Base-by-base conservation (phyloP, 2,113 vertebrate genomes). In the Corythornis cristatus region DNA sequence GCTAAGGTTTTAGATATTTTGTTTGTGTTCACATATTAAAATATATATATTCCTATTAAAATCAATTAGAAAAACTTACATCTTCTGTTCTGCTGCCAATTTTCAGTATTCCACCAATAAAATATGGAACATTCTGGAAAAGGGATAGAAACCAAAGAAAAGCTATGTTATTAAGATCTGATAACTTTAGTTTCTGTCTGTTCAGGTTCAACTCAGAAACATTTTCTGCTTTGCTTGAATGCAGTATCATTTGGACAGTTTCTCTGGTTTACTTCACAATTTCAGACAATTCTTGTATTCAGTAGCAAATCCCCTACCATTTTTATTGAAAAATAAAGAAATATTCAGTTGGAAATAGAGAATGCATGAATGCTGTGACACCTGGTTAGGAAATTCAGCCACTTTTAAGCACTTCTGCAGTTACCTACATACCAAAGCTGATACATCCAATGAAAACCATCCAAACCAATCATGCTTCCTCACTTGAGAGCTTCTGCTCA, bases 51-150 rank as follows among this genome's bases (percentile, higher is more conserved):
- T 67, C 14, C 13, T 67, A 53, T 25, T 31, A 31, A 28, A 20
- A 86, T 43, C 12, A 67, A 42, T 4, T 31, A 0, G 3, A 80
- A 56, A 50, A 80, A 97, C 97, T 97, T 96, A 98, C 98, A 13
- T 93, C 95, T 91, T 98, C 95, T 92, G 97, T 84, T 60, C 86
- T 93, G 73, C 61, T 96, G 65, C 96, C 98, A 80, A 98, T 98
- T 94, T 79, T 97, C 87, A 98, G 65, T 88, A 98, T 53, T 43
- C 93, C 94, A 58, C 70, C 57, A 31, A 98, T 97, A 74, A 97
- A 96, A 78, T 67, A 56, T 5, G 94, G 93, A 72, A 96, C 31
- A 18, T 97, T 96, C 98, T 98, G 92, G 2, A 57, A 56, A 0
- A 22, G 80, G 4, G 7, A 56, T 0, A 12, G 54, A 93, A 93